A percentile compares a stretch with the other conserved stretches of the same genome.
Conservation (phyloP, 2,113 vertebrate species). For the Apistogramma diplotaenia region DNA sequence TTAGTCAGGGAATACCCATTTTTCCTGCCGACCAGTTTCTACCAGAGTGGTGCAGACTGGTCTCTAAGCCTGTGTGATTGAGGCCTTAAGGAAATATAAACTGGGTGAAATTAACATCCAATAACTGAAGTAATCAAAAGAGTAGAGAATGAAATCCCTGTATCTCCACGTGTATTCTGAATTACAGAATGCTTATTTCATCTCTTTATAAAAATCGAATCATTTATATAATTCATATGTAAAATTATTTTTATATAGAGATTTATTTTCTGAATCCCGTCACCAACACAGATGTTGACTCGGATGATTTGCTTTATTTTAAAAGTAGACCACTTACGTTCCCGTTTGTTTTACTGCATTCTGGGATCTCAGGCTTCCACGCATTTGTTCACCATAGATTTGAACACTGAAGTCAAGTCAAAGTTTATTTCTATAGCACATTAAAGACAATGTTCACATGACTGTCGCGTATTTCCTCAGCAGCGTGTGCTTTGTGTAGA, state of each 20-base stretch:
- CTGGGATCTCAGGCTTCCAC: not conserved
- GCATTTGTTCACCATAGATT: rapidly evolving
- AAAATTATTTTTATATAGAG: no score
- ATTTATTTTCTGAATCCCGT: not conserved
- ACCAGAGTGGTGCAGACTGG: rapidly evolving
- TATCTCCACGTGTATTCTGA: no score
- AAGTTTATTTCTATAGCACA: no score
- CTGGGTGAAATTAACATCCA: not conserved
- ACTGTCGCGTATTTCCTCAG: not conserved
- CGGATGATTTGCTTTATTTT: not conserved
- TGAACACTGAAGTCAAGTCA: no score
- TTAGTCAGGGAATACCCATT: not conserved
- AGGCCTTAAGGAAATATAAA: not conserved
- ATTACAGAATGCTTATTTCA: no score
- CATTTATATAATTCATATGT: no score
- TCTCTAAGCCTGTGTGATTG: no score
- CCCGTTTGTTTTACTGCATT: not conserved
- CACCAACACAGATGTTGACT: not conserved
- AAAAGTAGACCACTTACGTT: not conserved
- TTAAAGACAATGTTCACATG: not conserved
- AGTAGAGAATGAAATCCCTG: no score
- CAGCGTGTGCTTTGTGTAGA: not conserved
- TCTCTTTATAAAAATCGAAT: no score
- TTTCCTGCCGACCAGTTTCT: not conserved
- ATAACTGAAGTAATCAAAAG: not conserved